Evolutionary conservation across 2,113 vertebrate genomes (phyloP).

Genomic region (Corvus cornix): DNA sequence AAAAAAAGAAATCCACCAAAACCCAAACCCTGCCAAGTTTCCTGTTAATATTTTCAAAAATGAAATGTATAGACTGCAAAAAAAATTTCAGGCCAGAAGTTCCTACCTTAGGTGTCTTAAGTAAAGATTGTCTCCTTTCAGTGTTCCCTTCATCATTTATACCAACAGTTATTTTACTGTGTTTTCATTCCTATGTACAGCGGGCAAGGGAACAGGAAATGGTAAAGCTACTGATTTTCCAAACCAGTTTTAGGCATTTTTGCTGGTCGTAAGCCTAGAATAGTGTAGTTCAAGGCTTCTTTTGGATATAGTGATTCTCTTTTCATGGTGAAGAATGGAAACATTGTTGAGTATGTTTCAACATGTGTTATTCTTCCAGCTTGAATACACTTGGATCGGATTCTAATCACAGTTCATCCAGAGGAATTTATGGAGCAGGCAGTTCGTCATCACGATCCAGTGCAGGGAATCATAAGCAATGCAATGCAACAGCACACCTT

Average conservation of each 20-base stretch:
- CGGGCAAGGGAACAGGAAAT: not conserved
- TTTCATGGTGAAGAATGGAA: not conserved
- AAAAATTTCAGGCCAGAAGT: not conserved
- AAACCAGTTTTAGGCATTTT: not conserved
- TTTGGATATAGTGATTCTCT: not conserved
- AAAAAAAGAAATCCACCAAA: not conserved
- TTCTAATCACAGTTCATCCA: conserved; percentile 78
- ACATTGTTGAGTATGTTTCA: not conserved
- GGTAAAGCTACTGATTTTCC: not conserved
- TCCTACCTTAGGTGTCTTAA: not conserved
- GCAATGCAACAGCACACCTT: conserved; percentile 69
- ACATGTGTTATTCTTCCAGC: conserved; percentile 69
- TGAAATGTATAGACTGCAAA: not conserved
- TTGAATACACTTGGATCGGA: conserved; percentile 84
- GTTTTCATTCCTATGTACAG: not conserved
- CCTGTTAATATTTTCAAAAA: not conserved
- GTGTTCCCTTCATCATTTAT: not conserved
- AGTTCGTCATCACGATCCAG: conserved; percentile 73
- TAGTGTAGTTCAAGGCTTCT: not conserved
- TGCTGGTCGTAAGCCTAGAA: not conserved
- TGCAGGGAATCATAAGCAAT: conserved; percentile 79
- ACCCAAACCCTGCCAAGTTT: not conserved
- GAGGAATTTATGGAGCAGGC: conserved; percentile 81
- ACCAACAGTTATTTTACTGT: not conserved
- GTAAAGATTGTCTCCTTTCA: not conserved